Evolutionary conservation across 2,888 invertebrate species (phyloP).

Genomic region (Chrysolina americana): DNA sequence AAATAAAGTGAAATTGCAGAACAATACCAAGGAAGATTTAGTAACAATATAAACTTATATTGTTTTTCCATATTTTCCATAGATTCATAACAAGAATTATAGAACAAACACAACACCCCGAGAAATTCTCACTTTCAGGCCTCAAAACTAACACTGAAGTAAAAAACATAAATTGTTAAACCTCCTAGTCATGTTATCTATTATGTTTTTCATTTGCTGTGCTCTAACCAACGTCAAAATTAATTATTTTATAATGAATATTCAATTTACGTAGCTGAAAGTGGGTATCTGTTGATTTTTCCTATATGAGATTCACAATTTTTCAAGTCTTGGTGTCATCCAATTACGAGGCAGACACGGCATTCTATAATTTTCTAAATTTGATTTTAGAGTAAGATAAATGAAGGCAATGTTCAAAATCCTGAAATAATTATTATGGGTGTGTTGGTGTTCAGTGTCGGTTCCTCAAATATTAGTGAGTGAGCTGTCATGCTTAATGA

Average conservation of each 20-base stretch:
- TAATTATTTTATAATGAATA: constrained; percentile 20
- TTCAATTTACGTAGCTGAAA: constrained; percentile 13
- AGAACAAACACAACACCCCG: not conserved
- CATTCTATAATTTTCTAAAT: constrained; percentile 20
- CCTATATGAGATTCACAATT: not conserved
- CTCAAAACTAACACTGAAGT: not conserved
- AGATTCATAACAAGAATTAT: not conserved
- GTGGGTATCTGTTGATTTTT: constrained; percentile 16
- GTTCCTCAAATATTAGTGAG: constrained; percentile 23
- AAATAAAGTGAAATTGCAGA: too few species aligned
- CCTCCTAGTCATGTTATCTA: constrained; percentile 9
- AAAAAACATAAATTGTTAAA: constrained; percentile 1
- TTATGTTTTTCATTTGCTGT: constrained; percentile 17
- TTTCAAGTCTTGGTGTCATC: constrained; percentile 4
- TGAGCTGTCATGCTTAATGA: constrained; percentile 19
- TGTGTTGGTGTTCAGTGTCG: constrained; percentile 14
- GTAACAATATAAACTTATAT: too few species aligned
- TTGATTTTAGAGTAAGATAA: constrained; percentile 21
- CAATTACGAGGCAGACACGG: constrained; percentile 13
- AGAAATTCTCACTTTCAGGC: not conserved
- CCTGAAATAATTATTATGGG: constrained; percentile 20
- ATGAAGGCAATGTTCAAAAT: constrained; percentile 5
- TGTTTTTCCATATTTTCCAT: too few species aligned
- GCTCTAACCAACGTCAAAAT: constrained; percentile 23
- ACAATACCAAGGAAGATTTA: too few species aligned